Base-by-base conservation (phyloP, 2,113 vertebrate species). In the Corynorhinus townsendii region DNA sequence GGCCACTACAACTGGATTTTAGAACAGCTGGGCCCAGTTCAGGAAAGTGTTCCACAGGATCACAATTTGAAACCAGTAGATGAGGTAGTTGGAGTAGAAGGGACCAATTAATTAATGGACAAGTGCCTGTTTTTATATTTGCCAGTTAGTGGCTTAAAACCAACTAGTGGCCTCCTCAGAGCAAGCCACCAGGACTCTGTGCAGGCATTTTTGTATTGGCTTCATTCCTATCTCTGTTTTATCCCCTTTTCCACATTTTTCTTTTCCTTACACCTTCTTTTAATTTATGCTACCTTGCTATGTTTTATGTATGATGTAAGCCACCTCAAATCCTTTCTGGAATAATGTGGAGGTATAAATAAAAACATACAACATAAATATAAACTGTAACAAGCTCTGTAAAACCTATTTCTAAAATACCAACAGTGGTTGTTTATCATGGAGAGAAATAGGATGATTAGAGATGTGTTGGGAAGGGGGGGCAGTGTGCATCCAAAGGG, bases 331-430 rank as follows among this genome's bases (percentile, higher is more conserved):
- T 95, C 72, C 76, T 95, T 97, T 92, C 90, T 89, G 66, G 68
- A 94, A 85, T 76, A 85, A 76, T 89, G 28, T 45, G 47, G 54
- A 73, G 47, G 11, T 47, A 89, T 95, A 97, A 96, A 95, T 95
- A 94, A 96, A 94, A 95, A 87, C 30, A 59, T 76, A 59, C 47
- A 76, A 76, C 75, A 94, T 90, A 94, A 95, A 90, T 93, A 90
- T 69, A 80, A 90, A 92, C 84, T 90, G 72, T 59, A 94, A 86
- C 73, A 96, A 85, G 77, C 79, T 81, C 86, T 77, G 92, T 95
- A 96, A 96, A 96, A 82, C 68, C 77, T 83, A 38, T 86, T 86
- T 69, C 90, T 95, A 90, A 96, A 89, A 92, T 91, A 86, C 47
- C 73, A 94, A 49, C 40, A 49, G 81, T 66, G 35, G 54, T 73